Percentiles rank a stretch among this genome's conserved stretches.
These are phyloP conservation scores for Stichodactyla helianthus DNA, from an alignment of 64 coral and sea anemone species.

Conservation along the genomic window DNA sequence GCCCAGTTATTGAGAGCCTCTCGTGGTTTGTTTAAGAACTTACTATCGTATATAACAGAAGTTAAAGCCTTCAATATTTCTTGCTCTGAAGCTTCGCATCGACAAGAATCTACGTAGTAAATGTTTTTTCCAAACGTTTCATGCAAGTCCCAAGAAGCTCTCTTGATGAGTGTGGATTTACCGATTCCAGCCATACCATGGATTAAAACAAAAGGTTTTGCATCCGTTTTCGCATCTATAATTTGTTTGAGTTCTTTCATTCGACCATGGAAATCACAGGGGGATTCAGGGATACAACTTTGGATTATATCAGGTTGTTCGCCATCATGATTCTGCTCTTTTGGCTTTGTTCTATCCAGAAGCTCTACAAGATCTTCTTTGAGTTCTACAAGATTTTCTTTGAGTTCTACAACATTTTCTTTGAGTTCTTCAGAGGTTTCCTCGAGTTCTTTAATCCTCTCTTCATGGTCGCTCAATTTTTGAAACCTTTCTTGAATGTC, in stretches of 20 bases:
- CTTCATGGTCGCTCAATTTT: background rate
- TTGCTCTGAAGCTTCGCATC: background rate
- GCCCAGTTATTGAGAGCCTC: slow-evolving; percentile 29
- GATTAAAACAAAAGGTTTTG: background rate
- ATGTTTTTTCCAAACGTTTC: background rate
- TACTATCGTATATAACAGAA: background rate
- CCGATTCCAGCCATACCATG: background rate
- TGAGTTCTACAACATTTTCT: too few relatives aligned
- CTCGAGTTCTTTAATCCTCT: background rate
- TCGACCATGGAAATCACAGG: background rate
- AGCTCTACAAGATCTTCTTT: background rate
- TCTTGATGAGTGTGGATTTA: slow-evolving; percentile 1
- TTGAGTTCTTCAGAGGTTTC: background rate
- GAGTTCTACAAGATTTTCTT: too few relatives aligned
- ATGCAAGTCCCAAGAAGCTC: background rate
- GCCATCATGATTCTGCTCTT: too few relatives aligned
- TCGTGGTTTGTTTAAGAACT: background rate
- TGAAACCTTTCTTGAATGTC: background rate
- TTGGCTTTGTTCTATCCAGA: background rate
- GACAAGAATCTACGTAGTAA: background rate
- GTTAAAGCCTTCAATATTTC: background rate
- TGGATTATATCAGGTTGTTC: background rate
- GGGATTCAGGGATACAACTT: background rate
- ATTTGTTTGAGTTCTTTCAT: background rate
- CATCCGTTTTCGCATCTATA: background rate